Conservation (phyloP, 2,797 vertebrate species). For the Melanotaenia pygmaea region DNA sequence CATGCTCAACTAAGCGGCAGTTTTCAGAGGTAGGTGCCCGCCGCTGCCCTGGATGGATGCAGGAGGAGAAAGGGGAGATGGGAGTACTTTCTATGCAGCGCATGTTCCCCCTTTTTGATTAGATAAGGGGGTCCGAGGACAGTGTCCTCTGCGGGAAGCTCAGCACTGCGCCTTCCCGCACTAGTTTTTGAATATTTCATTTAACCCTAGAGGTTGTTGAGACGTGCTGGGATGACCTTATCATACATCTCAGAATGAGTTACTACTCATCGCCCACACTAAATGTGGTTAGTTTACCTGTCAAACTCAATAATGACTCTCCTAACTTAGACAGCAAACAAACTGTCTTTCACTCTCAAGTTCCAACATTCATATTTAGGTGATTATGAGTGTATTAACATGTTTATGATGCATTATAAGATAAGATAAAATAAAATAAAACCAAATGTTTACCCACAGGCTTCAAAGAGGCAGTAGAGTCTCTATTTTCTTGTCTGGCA, state of each 20-base stretch:
- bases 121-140: conserved; percentile 41
- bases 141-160: conserved; percentile 64
- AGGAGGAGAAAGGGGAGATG: background rate
- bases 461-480: background rate
- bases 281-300: conserved; percentile 13
- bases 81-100: conserved; percentile 62
- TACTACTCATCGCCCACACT: conserved; percentile 8
- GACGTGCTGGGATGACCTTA: conserved; percentile 42
- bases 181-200: conserved; percentile 56
- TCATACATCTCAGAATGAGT: conserved; percentile 31
- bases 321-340: background rate
- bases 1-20: conserved; percentile 11
- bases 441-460: background rate
- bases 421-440: too few species aligned
- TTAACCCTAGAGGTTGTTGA: conserved; percentile 11
- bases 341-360: background rate
- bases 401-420: background rate
- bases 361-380: background rate
- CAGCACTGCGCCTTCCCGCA: conserved; percentile 65
- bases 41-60: conserved; percentile 31
- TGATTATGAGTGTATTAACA: background rate
- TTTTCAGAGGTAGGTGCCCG: conserved; percentile 66
- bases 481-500: background rate
- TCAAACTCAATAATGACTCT: conserved; percentile 10
- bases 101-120: conserved; percentile 49